phyloP scores from a whole-genome alignment of 2,113 vertebrate genomes.

The Callipepla squamata region DNA sequence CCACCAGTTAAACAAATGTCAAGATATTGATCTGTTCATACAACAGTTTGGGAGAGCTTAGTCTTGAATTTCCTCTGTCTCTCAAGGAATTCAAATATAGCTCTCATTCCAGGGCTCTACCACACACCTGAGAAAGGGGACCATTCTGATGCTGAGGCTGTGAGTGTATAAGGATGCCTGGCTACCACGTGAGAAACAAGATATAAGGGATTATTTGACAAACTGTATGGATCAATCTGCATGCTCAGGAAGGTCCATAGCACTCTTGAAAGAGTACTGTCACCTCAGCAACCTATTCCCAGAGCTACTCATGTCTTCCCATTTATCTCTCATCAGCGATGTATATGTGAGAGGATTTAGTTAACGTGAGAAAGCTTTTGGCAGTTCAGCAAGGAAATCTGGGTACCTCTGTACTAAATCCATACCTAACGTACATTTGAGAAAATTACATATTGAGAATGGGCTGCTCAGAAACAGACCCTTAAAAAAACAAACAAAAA shows the following conservation, averaged over 20 bases:
- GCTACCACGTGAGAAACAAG: not conserved
- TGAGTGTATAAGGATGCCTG: not conserved
- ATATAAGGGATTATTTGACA: not conserved
- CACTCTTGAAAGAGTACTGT: not conserved
- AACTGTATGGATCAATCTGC: fast-evolving
- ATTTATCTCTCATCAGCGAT: fast-evolving
- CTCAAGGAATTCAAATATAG: not conserved
- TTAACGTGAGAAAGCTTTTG: not conserved
- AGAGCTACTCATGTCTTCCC: not conserved
- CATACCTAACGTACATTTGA: not conserved
- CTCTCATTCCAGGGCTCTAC: not conserved
- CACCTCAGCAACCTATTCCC: not conserved
- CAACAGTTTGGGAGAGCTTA: not conserved
- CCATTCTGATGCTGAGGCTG: not conserved
- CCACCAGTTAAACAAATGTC: conserved; percentile 59
- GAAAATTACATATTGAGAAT: not conserved
- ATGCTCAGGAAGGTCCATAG: fast-evolving
- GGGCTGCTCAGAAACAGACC: not conserved
- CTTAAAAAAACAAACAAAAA: not conserved
- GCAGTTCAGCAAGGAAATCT: not conserved
- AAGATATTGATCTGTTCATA: conserved; percentile 46
- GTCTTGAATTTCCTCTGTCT: not conserved
- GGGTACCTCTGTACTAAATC: not conserved
- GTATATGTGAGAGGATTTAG: fast-evolving
- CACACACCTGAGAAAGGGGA: fast-evolving